Evolutionary conservation across 1,140 invertebrate species (phyloP).

Genomic region (Temnothorax longispinosus): DNA sequence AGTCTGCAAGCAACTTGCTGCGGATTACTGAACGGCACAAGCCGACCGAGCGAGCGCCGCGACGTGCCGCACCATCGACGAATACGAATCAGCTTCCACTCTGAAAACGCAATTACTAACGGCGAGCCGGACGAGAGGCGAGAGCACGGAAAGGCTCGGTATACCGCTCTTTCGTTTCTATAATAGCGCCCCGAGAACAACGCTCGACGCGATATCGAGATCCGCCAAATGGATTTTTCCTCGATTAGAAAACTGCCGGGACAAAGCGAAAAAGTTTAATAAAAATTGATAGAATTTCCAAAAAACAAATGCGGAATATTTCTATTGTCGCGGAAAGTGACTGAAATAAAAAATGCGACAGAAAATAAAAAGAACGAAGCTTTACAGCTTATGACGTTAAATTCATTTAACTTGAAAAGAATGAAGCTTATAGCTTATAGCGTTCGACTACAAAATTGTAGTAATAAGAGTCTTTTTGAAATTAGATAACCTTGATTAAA

Average conservation of each 20-base stretch:
- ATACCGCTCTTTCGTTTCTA: conserved; percentile 23
- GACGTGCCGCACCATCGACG: conserved; percentile 37
- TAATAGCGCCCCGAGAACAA: not conserved
- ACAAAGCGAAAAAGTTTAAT: conserved; percentile 19
- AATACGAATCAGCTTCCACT: conserved; percentile 59
- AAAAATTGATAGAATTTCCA: conserved; percentile 6
- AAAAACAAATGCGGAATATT: not conserved
- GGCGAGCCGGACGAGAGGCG: conserved; percentile 14
- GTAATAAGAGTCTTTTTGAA: not conserved
- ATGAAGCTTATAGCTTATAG: not conserved
- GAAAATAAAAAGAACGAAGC: not conserved
- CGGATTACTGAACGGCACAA: conserved; percentile 11
- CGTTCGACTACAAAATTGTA: not conserved
- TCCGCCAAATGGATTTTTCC: conserved; percentile 46
- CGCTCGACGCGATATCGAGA: conserved; percentile 25
- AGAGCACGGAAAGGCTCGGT: not conserved
- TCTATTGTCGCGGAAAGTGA: not conserved
- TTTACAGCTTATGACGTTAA: not conserved
- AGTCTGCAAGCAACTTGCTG: conserved; percentile 41
- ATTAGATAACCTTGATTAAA: conserved; percentile 4
- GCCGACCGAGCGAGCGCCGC: not conserved
- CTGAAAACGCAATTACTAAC: conserved; percentile 63
- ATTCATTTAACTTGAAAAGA: not conserved
- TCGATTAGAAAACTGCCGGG: conserved; percentile 19
- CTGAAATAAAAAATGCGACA: not conserved